Base-by-base conservation (phyloP, 2,888 invertebrate genomes). In the Erebia epiphron region DNA sequence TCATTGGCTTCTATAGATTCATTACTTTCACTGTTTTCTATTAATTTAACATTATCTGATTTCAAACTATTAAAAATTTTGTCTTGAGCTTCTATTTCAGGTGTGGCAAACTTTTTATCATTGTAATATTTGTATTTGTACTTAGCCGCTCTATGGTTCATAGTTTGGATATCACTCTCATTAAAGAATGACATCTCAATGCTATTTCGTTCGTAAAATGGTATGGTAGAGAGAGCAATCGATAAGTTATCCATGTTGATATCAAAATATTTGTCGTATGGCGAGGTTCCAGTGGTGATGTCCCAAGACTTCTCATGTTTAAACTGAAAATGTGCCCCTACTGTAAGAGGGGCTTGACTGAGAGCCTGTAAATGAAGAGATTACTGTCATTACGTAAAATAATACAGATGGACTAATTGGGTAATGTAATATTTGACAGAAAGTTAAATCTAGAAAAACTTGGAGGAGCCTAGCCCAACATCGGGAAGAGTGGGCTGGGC, bases 271-370 rank as follows among this genome's bases (percentile, higher is more conserved):
- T 92, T 92, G 71, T 92, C 91, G 75, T 91, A 93, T 41, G 86
- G 75, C 1, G 92, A 86, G 1, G 91, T 88, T 0, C 83, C 86
- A 35, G 85, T 84, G 43, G 80, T 82, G 26, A 83, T 77, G 64
- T 91, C 90, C 94, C 94, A 94, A 0, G 91, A 88, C 73, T 92
- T 94, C 78, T 94, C 94, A 77, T 93, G 93, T 80, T 93, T 93
- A 72, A 94, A 94, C 80, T 94, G 93, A 75, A 94, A 94, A 79
- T 94, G 92, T 5, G 90, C 90, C n/a, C 93, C 93, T 1, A 86
- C 77, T 21, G 91, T 86, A 26, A 88, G 76, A 13, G 93, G 89
- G 52, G 87, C 86, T 80, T 88, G 84, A 67, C 89, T 88, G 1
- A 94, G 83, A 84, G 90, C 86, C 93, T 94, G 57, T 13, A 71